Percentiles rank a stretch among this genome's conserved stretches.
Conservation (phyloP, 2,888 invertebrate species). For the Pegoplata infirma region DNA sequence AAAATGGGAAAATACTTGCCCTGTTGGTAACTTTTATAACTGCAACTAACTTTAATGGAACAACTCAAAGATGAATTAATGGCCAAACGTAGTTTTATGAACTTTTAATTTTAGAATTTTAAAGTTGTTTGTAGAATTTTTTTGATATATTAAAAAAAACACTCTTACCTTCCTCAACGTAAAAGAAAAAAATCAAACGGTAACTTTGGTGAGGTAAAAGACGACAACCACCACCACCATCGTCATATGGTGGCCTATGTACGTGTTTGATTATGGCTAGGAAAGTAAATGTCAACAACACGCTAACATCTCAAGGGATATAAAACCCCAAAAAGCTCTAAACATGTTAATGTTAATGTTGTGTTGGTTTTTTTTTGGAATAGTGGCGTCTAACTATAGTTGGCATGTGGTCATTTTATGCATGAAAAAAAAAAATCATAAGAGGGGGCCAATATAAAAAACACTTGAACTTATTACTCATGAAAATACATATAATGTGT, state of each 20-base stretch:
- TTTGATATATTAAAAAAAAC: constrained; percentile 13
- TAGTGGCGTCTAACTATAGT: constrained; percentile 42
- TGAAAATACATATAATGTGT: constrained; percentile 4
- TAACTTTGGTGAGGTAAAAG: constrained; percentile 8
- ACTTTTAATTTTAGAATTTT: neutral
- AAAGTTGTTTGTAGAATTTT: constrained; percentile 15
- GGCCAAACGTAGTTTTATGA: too few species aligned
- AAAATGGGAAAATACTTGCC: too few species aligned
- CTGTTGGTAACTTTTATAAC: too few species aligned
- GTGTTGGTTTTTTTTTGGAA: constrained; percentile 35
- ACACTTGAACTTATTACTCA: constrained; percentile 53
- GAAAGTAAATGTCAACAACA: constrained; percentile 61
- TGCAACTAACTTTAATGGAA: too few species aligned
- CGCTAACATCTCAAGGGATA: constrained; percentile 56
- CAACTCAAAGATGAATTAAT: too few species aligned
- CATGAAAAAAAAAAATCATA: constrained; percentile 10
- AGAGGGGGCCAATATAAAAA: neutral
- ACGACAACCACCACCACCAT: constrained; percentile 26
- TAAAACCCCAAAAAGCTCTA: constrained; percentile 49
- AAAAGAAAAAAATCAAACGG: neutral
- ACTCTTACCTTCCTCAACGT: constrained; percentile 22
- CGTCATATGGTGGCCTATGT: constrained; percentile 8
- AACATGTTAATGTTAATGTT: constrained; percentile 29
- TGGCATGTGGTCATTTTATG: constrained; percentile 58
- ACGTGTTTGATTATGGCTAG: constrained; percentile 51